Evolutionary conservation across 2,888 invertebrate species (phyloP).

Genomic region (Athripsodes cinereus): DNA sequence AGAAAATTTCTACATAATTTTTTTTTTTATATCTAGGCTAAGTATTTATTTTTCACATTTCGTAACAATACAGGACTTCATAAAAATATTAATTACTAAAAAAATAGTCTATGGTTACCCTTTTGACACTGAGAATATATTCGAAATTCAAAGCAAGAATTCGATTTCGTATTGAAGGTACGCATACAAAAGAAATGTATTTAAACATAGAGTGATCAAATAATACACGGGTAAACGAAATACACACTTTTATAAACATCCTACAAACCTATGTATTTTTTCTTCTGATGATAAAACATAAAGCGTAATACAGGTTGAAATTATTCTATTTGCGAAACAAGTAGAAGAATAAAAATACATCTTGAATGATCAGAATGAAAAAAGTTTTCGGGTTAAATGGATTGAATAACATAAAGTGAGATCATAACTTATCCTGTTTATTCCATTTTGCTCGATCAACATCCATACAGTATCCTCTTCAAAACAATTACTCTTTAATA

Average conservation of each 20-base stretch:
- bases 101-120: not conserved
- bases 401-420: constrained; percentile 15
- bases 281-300: not conserved
- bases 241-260: not conserved
- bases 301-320: constrained; percentile 3
- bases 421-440: constrained; percentile 14
- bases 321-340: constrained; percentile 7
- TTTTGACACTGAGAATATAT: not conserved
- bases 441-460: constrained; percentile 3
- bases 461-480: not conserved
- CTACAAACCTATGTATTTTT: not conserved
- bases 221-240: not conserved
- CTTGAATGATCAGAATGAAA: constrained; percentile 16
- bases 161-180: not conserved
- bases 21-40: too few species aligned
- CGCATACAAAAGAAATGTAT: not conserved
- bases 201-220: not conserved
- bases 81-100: not conserved
- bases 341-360: constrained; percentile 6
- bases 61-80: too few species aligned
- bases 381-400: constrained; percentile 15
- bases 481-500: not conserved
- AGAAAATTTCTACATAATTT: too few species aligned
- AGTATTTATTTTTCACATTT: too few species aligned
- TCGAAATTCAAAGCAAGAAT: not conserved